Conservation (phyloP, 2,888 invertebrate species). For the Apeira syringaria region DNA sequence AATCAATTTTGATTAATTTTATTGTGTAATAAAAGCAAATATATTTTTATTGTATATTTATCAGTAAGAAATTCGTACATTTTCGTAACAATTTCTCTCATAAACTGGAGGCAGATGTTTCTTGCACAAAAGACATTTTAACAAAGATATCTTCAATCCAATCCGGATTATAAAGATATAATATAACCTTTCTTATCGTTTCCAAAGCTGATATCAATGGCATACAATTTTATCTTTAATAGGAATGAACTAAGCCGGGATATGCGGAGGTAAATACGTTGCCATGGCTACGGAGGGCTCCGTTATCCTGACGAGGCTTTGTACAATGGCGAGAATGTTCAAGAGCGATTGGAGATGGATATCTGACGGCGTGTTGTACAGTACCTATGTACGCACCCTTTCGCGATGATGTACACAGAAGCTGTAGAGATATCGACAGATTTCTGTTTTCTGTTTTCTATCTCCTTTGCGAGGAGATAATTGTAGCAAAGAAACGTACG, state of each 20-base stretch:
- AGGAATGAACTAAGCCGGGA: constrained; percentile 71
- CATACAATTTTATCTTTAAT: constrained; percentile 68
- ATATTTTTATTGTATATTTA: background rate
- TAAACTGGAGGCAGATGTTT: constrained; percentile 7
- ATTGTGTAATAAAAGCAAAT: too few relatives aligned
- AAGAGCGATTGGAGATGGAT: constrained; percentile 50
- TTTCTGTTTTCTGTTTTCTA: too few relatives aligned
- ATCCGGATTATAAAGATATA: constrained; percentile 31
- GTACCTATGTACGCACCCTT: background rate
- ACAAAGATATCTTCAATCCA: constrained; percentile 23
- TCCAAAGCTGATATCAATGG: constrained; percentile 47
- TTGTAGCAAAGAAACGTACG: too few relatives aligned
- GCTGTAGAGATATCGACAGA: too few relatives aligned
- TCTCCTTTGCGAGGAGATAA: too few relatives aligned
- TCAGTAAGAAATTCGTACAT: background rate
- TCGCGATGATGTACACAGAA: too few relatives aligned
- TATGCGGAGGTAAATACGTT: constrained; percentile 70
- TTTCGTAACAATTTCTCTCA: background rate
- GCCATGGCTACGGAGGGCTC: constrained; percentile 68
- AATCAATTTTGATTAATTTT: too few relatives aligned
- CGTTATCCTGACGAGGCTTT: constrained; percentile 78
- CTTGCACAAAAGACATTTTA: constrained; percentile 13
- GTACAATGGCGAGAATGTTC: constrained; percentile 41
- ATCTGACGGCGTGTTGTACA: constrained; percentile 7
- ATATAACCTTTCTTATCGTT: constrained; percentile 41